Evolutionary conservation across 2,797 vertebrate genomes (phyloP).

Genomic region (Sebastes umbrosus): DNA sequence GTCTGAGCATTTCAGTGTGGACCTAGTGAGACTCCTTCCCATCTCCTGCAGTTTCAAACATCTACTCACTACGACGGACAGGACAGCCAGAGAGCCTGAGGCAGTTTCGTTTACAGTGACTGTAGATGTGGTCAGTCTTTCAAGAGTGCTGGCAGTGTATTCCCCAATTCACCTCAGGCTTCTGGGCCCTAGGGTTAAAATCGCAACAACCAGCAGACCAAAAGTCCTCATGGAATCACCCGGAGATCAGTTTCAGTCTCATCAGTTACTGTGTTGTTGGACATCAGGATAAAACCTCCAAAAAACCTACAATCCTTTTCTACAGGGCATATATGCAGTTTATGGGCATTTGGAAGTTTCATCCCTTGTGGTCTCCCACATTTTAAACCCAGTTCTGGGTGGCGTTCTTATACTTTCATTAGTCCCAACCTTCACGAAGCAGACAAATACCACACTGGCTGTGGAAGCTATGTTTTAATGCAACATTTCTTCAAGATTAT

Average conservation of each 20-base stretch:
- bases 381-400: neutral
- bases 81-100: neutral
- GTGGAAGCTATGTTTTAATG: neutral
- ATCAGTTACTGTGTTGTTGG: neutral
- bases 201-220: neutral
- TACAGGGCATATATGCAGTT: neutral
- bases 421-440: neutral
- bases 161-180: neutral
- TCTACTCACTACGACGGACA: neutral
- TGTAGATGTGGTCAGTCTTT: neutral
- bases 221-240: neutral
- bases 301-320: neutral
- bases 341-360: neutral
- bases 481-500: neutral
- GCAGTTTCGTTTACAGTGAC: neutral
- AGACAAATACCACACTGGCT: neutral
- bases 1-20: neutral
- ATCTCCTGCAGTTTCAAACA: neutral
- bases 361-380: neutral
- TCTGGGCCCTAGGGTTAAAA: neutral
- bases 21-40: neutral
- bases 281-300: neutral
- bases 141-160: neutral
- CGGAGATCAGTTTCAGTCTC: neutral
- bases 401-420: neutral